These are phyloP conservation scores for Lordiphosa fenestrarum DNA, from an alignment of 2,888 invertebrate species.

Conservation along the genomic window DNA sequence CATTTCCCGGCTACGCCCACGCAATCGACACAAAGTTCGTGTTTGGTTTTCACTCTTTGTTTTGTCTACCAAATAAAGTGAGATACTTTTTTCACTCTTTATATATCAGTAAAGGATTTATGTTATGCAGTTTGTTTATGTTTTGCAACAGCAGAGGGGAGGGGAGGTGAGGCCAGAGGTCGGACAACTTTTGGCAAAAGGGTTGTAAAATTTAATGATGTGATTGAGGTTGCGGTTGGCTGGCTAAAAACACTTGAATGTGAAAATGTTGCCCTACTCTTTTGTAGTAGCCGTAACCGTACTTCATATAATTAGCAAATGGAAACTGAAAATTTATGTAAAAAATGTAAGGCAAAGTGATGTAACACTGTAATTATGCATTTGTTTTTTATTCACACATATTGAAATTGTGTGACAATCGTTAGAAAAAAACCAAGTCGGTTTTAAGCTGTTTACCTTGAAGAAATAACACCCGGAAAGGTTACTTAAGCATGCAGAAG, in stretches of 20 bases:
- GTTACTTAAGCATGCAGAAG: too few relatives aligned
- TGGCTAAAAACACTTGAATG: conserved; percentile 3
- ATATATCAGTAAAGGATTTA: background rate
- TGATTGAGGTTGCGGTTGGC: background rate
- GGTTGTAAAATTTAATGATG: conserved; percentile 1
- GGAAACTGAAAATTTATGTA: too few relatives aligned
- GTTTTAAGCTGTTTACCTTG: too few relatives aligned
- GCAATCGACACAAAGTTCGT: conserved; percentile 46
- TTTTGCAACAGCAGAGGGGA: background rate
- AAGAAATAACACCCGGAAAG: too few relatives aligned
- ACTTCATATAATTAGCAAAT: too few relatives aligned
- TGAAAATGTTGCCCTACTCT: too few relatives aligned
- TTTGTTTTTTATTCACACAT: too few relatives aligned
- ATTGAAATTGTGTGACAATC: too few relatives aligned
- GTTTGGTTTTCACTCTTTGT: conserved; percentile 21
- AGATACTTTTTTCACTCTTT: background rate
- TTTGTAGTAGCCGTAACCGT: too few relatives aligned
- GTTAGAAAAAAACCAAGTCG: too few relatives aligned
- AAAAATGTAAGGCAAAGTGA: too few relatives aligned
- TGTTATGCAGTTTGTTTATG: conserved; percentile 10
- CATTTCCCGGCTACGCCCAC: conserved; percentile 61
- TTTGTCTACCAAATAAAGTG: conserved; percentile 2
- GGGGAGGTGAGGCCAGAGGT: background rate
- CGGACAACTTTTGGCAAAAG: conserved; percentile 3
- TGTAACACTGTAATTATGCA: too few relatives aligned